These are phyloP conservation scores for Epirrita christyi DNA, from an alignment of 2,888 invertebrate species.

Conservation along the genomic window DNA sequence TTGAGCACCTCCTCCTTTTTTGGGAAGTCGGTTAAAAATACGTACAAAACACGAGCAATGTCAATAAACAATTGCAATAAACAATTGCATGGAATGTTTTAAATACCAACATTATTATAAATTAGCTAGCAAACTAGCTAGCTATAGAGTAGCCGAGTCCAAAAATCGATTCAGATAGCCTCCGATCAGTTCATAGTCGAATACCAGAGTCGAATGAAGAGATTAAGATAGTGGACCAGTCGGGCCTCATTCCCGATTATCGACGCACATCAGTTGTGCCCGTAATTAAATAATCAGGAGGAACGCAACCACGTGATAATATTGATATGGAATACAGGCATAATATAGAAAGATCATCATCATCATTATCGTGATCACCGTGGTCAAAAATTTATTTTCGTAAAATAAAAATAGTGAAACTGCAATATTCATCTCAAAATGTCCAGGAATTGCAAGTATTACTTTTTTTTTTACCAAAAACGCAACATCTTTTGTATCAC, in stretches of 20 bases:
- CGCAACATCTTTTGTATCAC: conserved; percentile 54
- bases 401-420: no score
- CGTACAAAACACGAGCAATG: no score
- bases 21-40: no score
- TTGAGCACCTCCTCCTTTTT: no score
- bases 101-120: no score
- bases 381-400: no score
- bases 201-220: conserved; percentile 55
- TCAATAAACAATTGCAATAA: no score
- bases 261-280: conserved; percentile 61
- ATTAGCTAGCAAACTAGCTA: no score
- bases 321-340: conserved; percentile 1
- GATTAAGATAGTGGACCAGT: conserved; percentile 68
- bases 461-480: conserved; percentile 27
- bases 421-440: neutral
- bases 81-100: no score
- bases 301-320: conserved; percentile 6
- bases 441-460: neutral
- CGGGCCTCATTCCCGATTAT: conserved; percentile 75
- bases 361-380: no score
- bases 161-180: neutral
- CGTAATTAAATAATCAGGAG: conserved; percentile 72
- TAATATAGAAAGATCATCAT: conserved; percentile 1
- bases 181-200: conserved; percentile 5
- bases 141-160: neutral